Percentiles rank a stretch among this genome's conserved stretches.
Conservation (phyloP, 2,888 invertebrate species). For the Agrochola lychnidis region DNA sequence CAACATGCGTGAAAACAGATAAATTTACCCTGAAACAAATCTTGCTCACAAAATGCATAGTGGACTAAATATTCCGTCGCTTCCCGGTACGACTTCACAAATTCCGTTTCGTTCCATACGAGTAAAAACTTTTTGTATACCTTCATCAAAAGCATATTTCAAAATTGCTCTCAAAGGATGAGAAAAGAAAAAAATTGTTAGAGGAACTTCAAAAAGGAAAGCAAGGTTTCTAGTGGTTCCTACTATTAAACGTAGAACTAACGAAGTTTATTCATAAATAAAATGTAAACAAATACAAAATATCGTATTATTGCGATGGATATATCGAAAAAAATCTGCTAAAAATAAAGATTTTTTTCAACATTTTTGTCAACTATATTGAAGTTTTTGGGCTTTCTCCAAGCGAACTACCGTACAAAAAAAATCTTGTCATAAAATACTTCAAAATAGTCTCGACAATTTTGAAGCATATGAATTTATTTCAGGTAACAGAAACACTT, state of each 20-base stretch:
- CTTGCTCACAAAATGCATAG: conserved; percentile 44
- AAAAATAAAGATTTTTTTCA: background rate
- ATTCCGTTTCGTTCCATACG: conserved; percentile 48
- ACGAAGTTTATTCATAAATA: background rate
- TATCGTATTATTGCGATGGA: background rate
- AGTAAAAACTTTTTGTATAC: conserved; percentile 16
- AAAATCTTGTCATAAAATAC: background rate
- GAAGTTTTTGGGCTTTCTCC: background rate
- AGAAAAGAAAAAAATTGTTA: conserved; percentile 24
- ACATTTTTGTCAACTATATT: background rate
- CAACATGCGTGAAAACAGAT: conserved; percentile 12
- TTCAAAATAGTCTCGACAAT: background rate
- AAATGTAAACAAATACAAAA: background rate
- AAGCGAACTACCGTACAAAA: background rate
- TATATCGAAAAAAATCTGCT: background rate
- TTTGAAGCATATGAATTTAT: background rate
- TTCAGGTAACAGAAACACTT: no score
- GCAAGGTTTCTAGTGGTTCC: conserved; percentile 5
- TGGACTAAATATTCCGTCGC: conserved; percentile 39
- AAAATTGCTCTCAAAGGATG: conserved; percentile 31
- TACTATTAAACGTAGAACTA: conserved; percentile 12
- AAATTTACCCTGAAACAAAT: conserved; percentile 24
- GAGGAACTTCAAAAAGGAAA: conserved; percentile 13
- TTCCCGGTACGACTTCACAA: conserved; percentile 39
- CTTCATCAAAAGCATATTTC: conserved; percentile 44